phyloP scores from a whole-genome alignment of 2,797 vertebrate genomes.

The Mycteria americana region DNA sequence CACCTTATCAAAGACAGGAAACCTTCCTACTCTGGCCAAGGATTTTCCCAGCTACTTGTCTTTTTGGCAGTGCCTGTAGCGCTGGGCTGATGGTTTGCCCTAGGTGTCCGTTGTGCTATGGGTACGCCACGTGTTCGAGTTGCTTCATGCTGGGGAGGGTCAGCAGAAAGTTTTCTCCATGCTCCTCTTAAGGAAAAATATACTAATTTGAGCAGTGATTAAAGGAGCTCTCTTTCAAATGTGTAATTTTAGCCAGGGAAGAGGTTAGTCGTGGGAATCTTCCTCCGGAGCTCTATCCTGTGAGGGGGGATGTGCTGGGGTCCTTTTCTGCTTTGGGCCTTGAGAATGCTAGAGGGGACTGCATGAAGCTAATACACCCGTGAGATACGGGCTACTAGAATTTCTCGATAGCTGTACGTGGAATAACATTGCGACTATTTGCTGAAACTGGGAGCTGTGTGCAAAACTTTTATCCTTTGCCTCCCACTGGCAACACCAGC shows the following conservation, averaged over 20 bases:
- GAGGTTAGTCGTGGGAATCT: not conserved
- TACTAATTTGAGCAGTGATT: not conserved
- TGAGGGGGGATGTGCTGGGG: not conserved
- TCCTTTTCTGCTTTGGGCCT: not conserved
- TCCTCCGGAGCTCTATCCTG: not conserved
- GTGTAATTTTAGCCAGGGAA: not conserved
- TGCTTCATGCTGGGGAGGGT: not conserved
- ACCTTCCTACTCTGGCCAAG: not conserved
- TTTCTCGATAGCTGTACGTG: not conserved
- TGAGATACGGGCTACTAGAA: not conserved
- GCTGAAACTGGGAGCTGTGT: not conserved
- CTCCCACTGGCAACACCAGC: not conserved
- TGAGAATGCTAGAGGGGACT: not conserved
- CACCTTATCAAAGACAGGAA: not conserved
- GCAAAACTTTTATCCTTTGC: not conserved
- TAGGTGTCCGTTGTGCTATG: not conserved
- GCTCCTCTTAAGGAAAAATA: not conserved
- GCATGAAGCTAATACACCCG: fast-evolving
- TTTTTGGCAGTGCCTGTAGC: not conserved
- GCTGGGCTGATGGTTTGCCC: not conserved
- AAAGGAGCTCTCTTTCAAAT: not conserved
- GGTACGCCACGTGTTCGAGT: fast-evolving
- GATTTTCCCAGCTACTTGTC: not conserved
- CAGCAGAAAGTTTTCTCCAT: not conserved
- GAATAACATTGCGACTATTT: fast-evolving